Evolutionary conservation across 2,113 vertebrate genomes (phyloP).

Genomic region (Tinamus guttatus): DNA sequence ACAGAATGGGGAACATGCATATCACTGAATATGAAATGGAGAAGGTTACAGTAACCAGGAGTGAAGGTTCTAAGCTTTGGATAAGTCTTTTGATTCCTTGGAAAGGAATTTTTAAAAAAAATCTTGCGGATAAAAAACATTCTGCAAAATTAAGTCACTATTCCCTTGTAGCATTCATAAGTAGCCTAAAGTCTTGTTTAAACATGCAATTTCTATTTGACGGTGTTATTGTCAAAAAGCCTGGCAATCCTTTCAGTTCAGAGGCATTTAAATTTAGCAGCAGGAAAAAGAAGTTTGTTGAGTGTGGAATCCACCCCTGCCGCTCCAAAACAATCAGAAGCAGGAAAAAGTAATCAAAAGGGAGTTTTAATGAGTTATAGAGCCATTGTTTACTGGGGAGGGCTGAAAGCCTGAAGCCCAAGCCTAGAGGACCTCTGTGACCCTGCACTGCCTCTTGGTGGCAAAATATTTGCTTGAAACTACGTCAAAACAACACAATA

Average conservation of each 20-base stretch:
- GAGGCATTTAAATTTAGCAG: constrained; percentile 83
- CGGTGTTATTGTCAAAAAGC: not conserved
- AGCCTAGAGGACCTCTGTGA: constrained; percentile 67
- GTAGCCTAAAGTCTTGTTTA: constrained; percentile 30
- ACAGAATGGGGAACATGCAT: not conserved
- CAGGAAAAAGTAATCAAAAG: constrained; percentile 90
- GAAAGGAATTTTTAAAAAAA: not conserved
- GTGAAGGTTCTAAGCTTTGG: not conserved
- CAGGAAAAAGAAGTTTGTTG: constrained; percentile 80
- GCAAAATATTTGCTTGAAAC: constrained; percentile 79
- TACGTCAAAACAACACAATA: constrained; percentile 79
- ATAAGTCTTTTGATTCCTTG: not conserved
- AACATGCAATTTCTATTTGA: constrained; percentile 33
- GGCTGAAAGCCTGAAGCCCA: constrained; percentile 48
- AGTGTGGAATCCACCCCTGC: constrained; percentile 70
- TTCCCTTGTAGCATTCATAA: not conserved
- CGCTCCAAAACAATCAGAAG: constrained; percentile 86
- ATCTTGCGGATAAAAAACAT: not conserved
- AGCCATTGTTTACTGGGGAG: constrained; percentile 84
- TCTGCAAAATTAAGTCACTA: not conserved
- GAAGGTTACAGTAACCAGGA: not conserved
- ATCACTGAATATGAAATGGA: not conserved
- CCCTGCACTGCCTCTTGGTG: constrained; percentile 72
- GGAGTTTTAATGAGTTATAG: constrained; percentile 85
- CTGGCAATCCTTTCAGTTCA: constrained; percentile 52